Evolutionary conservation across 2,113 vertebrate genomes (phyloP), one percentile per base, ranked within the genome.

Genomic region (Crocuta crocuta): DNA sequence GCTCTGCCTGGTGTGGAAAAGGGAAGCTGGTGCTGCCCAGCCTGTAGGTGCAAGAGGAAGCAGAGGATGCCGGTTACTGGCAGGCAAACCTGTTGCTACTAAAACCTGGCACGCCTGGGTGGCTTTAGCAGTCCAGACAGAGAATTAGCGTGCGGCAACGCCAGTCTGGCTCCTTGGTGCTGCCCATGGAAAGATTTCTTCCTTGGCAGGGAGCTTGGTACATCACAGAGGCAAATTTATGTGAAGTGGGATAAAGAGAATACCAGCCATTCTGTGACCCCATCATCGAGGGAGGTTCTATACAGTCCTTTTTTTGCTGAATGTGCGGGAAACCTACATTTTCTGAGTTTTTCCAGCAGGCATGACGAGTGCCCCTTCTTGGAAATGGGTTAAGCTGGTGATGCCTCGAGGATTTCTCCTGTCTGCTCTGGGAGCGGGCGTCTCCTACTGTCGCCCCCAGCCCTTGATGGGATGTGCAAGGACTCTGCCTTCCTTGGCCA

Each of bases 51-150:
- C 16, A 28, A 26, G 68, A 85, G 55, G 84, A 96, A 48, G 83
- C 26, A n/a, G 28, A 83, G 58, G 95, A 79, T 85, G 85, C 71
- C 65, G 96, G 83, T 88, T 95, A 68, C 88, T 96, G 97, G 91
- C 93, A 97, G 68, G 68, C 65, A 97, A 80, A 93, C 81, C 88
- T 93, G 71, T 96, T 97, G 91, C 95, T 85, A 82, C 71, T 91
- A 83, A 90, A 95, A 53, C 84, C 83, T 95, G 95, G 94, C 96
- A 81, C 0, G 26, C 73, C 74, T 78, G 70, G 95, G 58, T 12
- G 2, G 63, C 91, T 95, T 68, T 50, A 35, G 89, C 68, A 12
- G 43, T 68, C 61, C 83, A 95, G 91, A 95, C 35, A 66, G 89
- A 97, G 94, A 76, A 84, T 93, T 66, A 94, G 35, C 33, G 61